Percentiles rank a stretch among this genome's conserved stretches.
phyloP scores from a whole-genome alignment of 2,888 invertebrate genomes.

The Cenopis cana region DNA sequence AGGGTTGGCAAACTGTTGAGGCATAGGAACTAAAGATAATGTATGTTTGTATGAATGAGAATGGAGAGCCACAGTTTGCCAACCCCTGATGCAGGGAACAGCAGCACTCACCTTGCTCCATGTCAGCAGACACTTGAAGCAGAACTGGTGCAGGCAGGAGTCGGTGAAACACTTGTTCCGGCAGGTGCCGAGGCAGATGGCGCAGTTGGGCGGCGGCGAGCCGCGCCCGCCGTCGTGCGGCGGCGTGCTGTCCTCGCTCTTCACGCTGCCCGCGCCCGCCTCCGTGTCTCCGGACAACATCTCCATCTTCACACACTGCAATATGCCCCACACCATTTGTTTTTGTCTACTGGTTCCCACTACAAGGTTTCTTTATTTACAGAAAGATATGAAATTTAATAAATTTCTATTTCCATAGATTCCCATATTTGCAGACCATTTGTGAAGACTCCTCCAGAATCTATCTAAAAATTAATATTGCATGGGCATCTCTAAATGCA shows the following conservation, averaged over 20 bases:
- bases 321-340: not conserved
- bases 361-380: too few species aligned
- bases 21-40: too few species aligned
- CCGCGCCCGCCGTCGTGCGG: slow-evolving; percentile 67
- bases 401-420: too few species aligned
- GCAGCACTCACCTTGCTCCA: slow-evolving; percentile 92
- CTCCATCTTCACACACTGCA: slow-evolving; percentile 60
- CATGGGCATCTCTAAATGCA: not conserved
- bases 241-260: slow-evolving; percentile 81
- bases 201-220: slow-evolving; percentile 94
- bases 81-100: not conserved
- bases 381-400: too few species aligned
- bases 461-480: not conserved
- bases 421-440: not conserved
- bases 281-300: slow-evolving; percentile 62
- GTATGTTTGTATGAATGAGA: too few species aligned
- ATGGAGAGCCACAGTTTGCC: slow-evolving; percentile 14
- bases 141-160: slow-evolving; percentile 97
- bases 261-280: slow-evolving; percentile 72
- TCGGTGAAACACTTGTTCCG: slow-evolving; percentile 96
- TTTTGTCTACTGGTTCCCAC: not conserved
- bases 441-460: not conserved
- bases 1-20: too few species aligned
- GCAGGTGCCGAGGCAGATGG: slow-evolving; percentile 95
- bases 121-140: slow-evolving; percentile 95